These are phyloP conservation scores for Enhydra lutris DNA, from an alignment of 2,113 vertebrate species.

Conservation along the genomic window DNA sequence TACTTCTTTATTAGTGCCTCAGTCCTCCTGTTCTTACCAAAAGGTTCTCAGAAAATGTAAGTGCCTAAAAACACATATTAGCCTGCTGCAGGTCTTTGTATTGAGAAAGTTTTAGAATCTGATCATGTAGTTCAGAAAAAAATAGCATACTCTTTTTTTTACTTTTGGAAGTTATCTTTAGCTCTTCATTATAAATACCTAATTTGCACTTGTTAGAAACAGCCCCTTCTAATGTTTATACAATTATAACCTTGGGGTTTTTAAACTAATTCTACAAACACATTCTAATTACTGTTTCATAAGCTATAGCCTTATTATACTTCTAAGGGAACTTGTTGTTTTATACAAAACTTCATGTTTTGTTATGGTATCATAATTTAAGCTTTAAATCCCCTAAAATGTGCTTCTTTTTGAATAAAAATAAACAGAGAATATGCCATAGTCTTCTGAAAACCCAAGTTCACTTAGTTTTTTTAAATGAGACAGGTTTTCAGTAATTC, in stretches of 20 bases:
- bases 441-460: neutral
- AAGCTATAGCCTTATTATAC: neutral
- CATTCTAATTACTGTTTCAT: neutral
- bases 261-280: neutral
- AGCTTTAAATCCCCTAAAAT: neutral
- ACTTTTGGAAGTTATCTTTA: neutral
- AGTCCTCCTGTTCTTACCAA: neutral
- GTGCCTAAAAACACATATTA: neutral
- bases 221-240: neutral
- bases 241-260: neutral
- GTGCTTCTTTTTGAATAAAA: neutral
- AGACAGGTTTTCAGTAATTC: neutral
- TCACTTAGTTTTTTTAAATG: neutral
- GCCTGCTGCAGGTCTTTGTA: neutral
- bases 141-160: neutral
- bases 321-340: conserved; percentile 23
- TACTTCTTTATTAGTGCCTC: neutral
- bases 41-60: neutral
- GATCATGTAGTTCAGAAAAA: neutral
- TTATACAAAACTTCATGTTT: neutral
- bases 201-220: neutral
- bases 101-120: neutral
- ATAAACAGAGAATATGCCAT: neutral
- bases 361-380: neutral
- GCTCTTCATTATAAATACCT: neutral